Conservation (phyloP, 2,888 invertebrate species). For the Dasypogon diadema region DNA sequence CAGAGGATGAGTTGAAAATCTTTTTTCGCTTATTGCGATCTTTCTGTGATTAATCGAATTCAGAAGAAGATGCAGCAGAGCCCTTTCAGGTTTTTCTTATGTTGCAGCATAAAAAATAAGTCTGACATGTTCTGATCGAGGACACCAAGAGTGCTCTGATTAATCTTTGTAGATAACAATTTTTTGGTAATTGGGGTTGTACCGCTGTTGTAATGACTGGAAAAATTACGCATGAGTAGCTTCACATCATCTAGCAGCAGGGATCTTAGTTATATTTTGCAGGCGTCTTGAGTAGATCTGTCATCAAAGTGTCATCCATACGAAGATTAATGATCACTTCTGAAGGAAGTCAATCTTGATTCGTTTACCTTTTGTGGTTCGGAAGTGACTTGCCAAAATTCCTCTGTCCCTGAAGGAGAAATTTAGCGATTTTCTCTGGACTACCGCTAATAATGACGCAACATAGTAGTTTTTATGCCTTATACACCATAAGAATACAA, state of each 20-base stretch:
- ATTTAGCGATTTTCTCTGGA: too few species aligned
- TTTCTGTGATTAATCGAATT: slow-evolving; percentile 45
- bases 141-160: slow-evolving; percentile 6
- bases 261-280: background rate
- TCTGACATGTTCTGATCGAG: background rate
- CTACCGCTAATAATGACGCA: too few species aligned
- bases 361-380: slow-evolving; percentile 15
- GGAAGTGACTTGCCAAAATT: slow-evolving; percentile 22
- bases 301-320: background rate
- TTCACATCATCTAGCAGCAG: background rate
- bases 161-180: slow-evolving; percentile 14
- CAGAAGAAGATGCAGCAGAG: background rate
- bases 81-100: background rate
- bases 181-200: slow-evolving; percentile 19
- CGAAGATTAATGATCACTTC: slow-evolving; percentile 5
- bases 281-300: background rate
- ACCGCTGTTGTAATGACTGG: background rate
- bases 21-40: slow-evolving; percentile 11
- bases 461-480: too few species aligned
- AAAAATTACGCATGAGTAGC: background rate
- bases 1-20: background rate
- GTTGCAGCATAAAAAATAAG: background rate
- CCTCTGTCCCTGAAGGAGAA: background rate
- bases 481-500: too few species aligned
- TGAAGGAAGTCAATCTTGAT: background rate